phyloP scores from a whole-genome alignment of 2,888 invertebrate species.

The Drosophila greeni region DNA sequence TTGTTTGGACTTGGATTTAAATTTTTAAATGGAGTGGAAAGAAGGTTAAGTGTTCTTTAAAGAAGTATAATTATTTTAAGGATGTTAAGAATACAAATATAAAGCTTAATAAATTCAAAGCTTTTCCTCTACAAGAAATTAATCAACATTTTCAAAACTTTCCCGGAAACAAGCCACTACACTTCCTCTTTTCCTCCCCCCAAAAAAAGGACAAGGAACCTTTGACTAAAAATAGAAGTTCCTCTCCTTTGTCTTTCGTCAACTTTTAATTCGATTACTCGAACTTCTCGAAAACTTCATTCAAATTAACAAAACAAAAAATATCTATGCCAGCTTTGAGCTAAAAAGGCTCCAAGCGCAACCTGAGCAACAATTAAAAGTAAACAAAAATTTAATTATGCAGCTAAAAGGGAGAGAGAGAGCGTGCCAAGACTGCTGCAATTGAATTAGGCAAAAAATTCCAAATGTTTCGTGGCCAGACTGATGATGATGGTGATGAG shows the following conservation, averaged over 20 bases:
- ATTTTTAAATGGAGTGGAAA: not conserved
- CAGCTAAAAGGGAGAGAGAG: constrained; percentile 55
- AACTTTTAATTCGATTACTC: constrained; percentile 37
- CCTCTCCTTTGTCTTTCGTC: not conserved
- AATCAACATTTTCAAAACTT: not conserved
- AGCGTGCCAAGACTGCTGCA: constrained; percentile 44
- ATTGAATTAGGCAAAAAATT: constrained; percentile 59
- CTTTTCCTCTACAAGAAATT: not conserved
- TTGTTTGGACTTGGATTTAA: not conserved
- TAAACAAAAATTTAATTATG: constrained; percentile 76
- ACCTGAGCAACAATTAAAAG: constrained; percentile 72
- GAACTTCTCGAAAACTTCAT: constrained; percentile 23
- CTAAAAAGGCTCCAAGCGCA: not conserved
- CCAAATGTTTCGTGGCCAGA: constrained; percentile 49
- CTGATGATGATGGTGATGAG: constrained; percentile 11
- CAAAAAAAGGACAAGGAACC: not conserved
- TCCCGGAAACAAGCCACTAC: not conserved
- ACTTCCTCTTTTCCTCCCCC: not conserved
- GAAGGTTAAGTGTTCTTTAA: not conserved
- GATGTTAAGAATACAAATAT: too few species aligned
- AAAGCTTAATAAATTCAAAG: not conserved
- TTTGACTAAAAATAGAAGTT: constrained; percentile 16
- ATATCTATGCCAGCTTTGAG: constrained; percentile 7
- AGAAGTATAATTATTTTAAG: too few species aligned
- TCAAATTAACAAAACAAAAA: constrained; percentile 32